Evolutionary conservation across 2,113 vertebrate genomes (phyloP).

Genomic region (Corynorhinus townsendii): DNA sequence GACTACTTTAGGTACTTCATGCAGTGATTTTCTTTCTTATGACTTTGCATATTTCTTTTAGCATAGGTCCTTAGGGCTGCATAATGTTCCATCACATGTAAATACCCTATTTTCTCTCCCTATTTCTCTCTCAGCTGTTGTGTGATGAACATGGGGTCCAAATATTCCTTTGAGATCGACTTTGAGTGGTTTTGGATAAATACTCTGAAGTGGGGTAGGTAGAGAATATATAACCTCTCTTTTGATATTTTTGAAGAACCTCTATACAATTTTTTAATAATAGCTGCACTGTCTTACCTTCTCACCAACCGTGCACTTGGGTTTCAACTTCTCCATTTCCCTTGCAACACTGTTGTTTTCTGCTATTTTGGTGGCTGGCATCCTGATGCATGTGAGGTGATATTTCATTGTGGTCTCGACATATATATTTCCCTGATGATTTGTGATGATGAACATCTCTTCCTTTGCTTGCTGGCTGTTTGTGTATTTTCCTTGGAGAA

Average conservation of each 20-base stretch:
- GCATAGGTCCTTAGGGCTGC: background rate
- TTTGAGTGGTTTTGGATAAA: background rate
- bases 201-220: background rate
- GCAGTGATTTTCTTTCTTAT: background rate
- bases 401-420: background rate
- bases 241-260: background rate
- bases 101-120: background rate
- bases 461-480: background rate
- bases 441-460: background rate
- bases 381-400: background rate
- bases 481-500: background rate
- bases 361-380: background rate
- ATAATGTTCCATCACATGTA: no score
- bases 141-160: background rate
- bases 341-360: background rate
- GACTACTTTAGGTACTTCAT: background rate
- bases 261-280: background rate
- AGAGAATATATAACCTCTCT: background rate
- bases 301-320: background rate
- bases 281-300: background rate
- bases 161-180: background rate
- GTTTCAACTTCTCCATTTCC: background rate
- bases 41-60: background rate
- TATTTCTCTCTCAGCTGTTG: background rate
- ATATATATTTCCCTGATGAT: background rate